phyloP scores from a whole-genome alignment of 2,888 invertebrate genomes.

The Thalpophila matura region DNA sequence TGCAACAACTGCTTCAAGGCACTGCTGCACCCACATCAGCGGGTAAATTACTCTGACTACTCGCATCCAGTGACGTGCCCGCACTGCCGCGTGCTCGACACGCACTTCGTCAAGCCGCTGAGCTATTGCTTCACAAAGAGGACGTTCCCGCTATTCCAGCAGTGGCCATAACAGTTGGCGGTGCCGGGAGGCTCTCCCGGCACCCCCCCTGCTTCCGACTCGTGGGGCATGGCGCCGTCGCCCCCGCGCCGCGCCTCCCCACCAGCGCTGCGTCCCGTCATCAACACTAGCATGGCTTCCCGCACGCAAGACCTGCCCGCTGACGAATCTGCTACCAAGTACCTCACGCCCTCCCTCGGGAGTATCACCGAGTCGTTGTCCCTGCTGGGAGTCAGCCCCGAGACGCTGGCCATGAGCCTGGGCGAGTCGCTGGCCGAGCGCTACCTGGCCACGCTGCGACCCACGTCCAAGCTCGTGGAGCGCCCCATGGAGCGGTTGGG shows the following conservation, averaged over 20 bases:
- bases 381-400: slow-evolving; percentile 83
- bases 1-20: slow-evolving; percentile 98
- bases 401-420: slow-evolving; percentile 84
- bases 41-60: slow-evolving; percentile 98
- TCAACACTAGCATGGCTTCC: slow-evolving; percentile 89
- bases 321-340: slow-evolving; percentile 75
- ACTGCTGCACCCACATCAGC: slow-evolving; percentile 96
- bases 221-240: slow-evolving; percentile 83
- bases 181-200: slow-evolving; percentile 92
- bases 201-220: slow-evolving; percentile 83
- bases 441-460: slow-evolving; percentile 83
- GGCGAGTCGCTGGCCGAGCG: slow-evolving; percentile 87
- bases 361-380: slow-evolving; percentile 87
- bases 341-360: slow-evolving; percentile 77
- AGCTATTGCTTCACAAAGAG: slow-evolving; percentile 95
- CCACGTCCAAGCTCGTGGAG: slow-evolving; percentile 79
- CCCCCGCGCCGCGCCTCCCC: slow-evolving; percentile 85
- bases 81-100: slow-evolving; percentile 97
- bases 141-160: slow-evolving; percentile 92
- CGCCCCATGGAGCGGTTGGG: slow-evolving; percentile 68
- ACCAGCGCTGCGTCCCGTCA: slow-evolving; percentile 85
- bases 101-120: slow-evolving; percentile 98
- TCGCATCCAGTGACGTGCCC: slow-evolving; percentile 97
- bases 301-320: slow-evolving; percentile 73
- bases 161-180: slow-evolving; percentile 97